Evolutionary conservation across 2,888 invertebrate species (phyloP), one percentile per base, ranked within the genome.

Genomic region (Dryobota labecula): DNA sequence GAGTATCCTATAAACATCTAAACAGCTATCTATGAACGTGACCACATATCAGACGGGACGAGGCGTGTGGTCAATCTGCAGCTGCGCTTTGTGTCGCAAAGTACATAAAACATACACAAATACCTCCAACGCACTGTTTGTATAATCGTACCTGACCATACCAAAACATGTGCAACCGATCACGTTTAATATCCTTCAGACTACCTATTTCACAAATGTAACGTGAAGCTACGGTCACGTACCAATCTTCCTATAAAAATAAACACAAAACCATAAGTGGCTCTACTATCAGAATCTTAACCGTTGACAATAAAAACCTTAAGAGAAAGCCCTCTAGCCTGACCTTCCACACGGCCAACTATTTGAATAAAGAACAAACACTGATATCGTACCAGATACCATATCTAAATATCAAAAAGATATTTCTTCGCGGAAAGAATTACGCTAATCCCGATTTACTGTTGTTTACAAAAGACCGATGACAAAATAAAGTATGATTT

Each of bases 61-160:
- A 88, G 86, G 87, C 89, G 91, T 93, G 92, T 90, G 92, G 92
- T 91, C 91, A 91, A 84, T 89, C 89, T 87, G 88, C 92, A 92
- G 91, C 91, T 92, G 93, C 83, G 89, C 87, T 84, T 85, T 89
- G 85, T 90, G 88, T 90, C 86, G 87, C 89, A 86, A 89, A 89
- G 85, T 88, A 90, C 86, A 90, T 88, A 88, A 89, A 90, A 87
- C 86, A 86, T 83, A 85, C 54, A 82, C 84, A 85, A 73, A 82
- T 76, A 76, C 77, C 82, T 83, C 84, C 82, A 76, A 76, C 78
- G 69, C 77, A 77, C 76, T 69, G 75, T 76, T 75, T 80, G 61
- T 81, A 76, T 69, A 84, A 83, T 65, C 63, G 65, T 79, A 81
- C 78, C 71, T 78, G 58, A 67, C 76, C 63, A 66, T 76, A 80